Conservation (phyloP, 2,113 vertebrate species). For the Alectura lathami region DNA sequence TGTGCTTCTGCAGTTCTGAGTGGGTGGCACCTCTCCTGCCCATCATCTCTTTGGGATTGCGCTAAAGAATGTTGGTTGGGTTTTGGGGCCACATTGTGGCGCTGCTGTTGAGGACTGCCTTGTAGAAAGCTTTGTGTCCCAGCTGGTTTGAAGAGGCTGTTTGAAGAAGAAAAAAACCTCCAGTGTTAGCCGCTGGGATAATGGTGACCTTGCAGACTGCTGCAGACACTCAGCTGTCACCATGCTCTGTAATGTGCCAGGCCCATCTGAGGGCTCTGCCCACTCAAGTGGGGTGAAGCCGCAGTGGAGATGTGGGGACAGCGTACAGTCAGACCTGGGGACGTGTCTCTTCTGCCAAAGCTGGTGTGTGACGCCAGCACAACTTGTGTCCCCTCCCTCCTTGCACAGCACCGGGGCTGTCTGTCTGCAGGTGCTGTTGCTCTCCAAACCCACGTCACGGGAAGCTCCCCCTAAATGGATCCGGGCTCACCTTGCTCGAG, state of each 20-base stretch:
- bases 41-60: neutral
- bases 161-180: neutral
- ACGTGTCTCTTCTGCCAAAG: neutral
- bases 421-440: neutral
- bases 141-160: neutral
- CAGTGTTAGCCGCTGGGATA: neutral
- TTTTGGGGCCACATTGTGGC: no score
- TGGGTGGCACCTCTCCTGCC: neutral
- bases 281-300: no score
- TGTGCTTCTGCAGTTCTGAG: neutral
- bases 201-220: neutral
- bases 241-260: no score
- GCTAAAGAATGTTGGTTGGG: no score
- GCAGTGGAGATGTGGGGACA: neutral
- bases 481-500: neutral
- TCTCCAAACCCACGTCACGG: neutral
- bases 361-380: neutral
- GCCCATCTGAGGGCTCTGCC: neutral
- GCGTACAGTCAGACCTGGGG: neutral
- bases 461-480: neutral
- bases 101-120: no score
- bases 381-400: rapidly evolving
- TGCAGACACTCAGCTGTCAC: neutral
- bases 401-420: rapidly evolving
- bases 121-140: neutral